These are phyloP conservation scores for Platorchestia sp. DNA, from an alignment of 1,140 invertebrate species.

Conservation along the genomic window DNA sequence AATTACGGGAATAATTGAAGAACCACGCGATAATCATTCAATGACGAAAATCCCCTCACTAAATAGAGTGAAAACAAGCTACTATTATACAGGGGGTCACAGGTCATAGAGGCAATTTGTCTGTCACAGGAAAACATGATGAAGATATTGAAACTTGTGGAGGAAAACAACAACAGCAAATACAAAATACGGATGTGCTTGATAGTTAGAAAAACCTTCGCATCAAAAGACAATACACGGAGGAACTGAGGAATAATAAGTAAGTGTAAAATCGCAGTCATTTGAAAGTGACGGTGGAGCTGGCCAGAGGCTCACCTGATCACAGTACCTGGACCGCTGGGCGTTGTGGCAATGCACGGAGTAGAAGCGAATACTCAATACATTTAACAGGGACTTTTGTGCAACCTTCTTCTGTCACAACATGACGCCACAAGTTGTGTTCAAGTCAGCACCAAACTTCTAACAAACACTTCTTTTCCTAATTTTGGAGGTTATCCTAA, in stretches of 20 bases:
- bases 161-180: background rate
- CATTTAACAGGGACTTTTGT: background rate
- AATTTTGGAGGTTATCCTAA: background rate
- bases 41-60: background rate
- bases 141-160: background rate
- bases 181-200: background rate
- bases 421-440: too few relatives aligned
- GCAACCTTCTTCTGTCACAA: too few relatives aligned
- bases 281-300: background rate
- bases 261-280: background rate
- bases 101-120: background rate
- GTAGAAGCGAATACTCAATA: background rate
- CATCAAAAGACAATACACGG: background rate
- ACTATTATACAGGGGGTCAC: too few relatives aligned
- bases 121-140: background rate
- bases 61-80: background rate
- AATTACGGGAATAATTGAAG: too few relatives aligned
- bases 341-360: background rate
- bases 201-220: background rate
- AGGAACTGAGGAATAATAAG: background rate
- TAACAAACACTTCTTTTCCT: background rate
- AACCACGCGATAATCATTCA: background rate
- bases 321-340: slow-evolving; percentile 34
- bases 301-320: slow-evolving; percentile 46
- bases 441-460: background rate